Evolutionary conservation across 2,113 vertebrate species (phyloP), one percentile per base, ranked within the genome.

Genomic region (Motacilla alba): DNA sequence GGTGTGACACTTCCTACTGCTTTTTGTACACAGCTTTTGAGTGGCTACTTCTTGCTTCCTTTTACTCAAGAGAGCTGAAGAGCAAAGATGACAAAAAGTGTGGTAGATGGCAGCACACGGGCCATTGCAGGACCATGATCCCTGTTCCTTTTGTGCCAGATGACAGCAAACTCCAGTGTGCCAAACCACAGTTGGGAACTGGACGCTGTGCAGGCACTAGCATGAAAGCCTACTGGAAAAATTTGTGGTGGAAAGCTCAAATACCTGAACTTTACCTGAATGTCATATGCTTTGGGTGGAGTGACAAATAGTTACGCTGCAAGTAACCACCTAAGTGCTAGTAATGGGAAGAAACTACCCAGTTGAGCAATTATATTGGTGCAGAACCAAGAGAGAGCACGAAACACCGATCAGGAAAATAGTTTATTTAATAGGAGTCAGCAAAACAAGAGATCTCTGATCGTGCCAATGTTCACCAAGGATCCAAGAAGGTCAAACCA

Each of bases 151-250:
- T 0, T 22, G 31, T 39, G 15, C 63, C 60, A 64, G 33, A 33
- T 0, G 4, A 64, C 13, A 64, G 28, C 28, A 1, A 4, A 33
- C 7, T 33, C 33, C 2, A 0, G 6, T 19, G 15, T 11, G 11
- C 55, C 50, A 26, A 78, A 35, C 33, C 2, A 1, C 30, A 47
- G 47, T 7, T 0, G 5, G 77, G 55, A 84, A 8, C 35, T 26
- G 26, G 50, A 39, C 0, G 1, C 47, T 0, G 0, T 33, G 20
- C 30, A 46, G 23, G 30, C 0, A 1, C 7, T 15, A 35, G 16
- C 26, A 41, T 1, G 12, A 83, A 87, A 68, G 18, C 37, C 26
- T 79, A 0, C 6, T 64, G 62, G 10, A 63, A 94, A 59, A 39
- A 60, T 58, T 28, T 56, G 33, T 30, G 41, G n/a, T 1, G 2